Percentiles rank a stretch among this genome's conserved stretches.
These are phyloP conservation scores for Hyposoter dolosus DNA, from an alignment of 2,888 invertebrate genomes.

Conservation along the genomic window DNA sequence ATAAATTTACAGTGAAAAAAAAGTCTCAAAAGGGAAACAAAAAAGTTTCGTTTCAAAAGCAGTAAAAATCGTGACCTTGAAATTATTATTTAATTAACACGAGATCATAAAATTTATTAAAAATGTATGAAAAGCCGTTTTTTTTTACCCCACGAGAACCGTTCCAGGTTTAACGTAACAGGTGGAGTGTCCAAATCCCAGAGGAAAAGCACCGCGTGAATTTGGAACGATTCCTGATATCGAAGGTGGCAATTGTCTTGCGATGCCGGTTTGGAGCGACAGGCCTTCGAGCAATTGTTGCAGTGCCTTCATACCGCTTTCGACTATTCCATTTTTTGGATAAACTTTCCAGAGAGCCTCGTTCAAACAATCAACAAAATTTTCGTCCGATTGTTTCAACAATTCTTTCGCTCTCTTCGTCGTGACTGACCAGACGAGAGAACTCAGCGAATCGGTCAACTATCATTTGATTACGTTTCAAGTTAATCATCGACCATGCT, in stretches of 20 bases:
- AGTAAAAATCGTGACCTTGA: neutral
- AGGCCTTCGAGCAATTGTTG: conserved; percentile 84
- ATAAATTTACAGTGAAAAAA: neutral
- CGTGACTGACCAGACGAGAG: conserved; percentile 97
- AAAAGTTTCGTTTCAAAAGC: neutral
- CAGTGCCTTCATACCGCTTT: conserved; percentile 86
- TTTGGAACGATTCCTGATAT: conserved; percentile 86
- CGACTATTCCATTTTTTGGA: conserved; percentile 86
- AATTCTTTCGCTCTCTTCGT: conserved; percentile 91
- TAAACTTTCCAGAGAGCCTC: conserved; percentile 91
- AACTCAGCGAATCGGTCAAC: conserved; percentile 91
- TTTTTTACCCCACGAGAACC: conserved; percentile 93
- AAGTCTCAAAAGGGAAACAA: neutral
- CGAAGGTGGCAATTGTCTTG: conserved; percentile 90
- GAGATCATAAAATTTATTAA: neutral
- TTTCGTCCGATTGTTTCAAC: conserved; percentile 89
- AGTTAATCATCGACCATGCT: neutral
- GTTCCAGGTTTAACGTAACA: conserved; percentile 93
- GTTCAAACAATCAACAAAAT: conserved; percentile 95
- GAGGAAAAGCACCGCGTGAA: conserved; percentile 95
- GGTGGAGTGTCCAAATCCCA: conserved; percentile 95
- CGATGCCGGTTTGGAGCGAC: conserved; percentile 85
- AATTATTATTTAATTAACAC: neutral
- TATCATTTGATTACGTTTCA: conserved; percentile 74
- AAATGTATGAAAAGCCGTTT: neutral